Evolutionary conservation across 2,888 invertebrate genomes (phyloP), one percentile per base, ranked within the genome.

Genomic region (Meganola albula): DNA sequence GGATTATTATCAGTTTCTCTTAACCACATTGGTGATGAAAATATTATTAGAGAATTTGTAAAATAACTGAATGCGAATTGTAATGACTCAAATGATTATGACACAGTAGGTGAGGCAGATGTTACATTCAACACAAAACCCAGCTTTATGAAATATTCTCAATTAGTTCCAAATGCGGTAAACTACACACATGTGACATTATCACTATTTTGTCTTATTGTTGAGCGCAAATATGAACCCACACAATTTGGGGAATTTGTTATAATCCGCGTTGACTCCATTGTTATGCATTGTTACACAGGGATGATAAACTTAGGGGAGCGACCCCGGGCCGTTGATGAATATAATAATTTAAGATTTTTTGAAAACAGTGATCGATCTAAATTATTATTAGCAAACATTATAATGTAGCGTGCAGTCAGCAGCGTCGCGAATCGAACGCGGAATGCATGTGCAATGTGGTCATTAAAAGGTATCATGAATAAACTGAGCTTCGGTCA

Each of bases 151-250:
- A 69, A 79, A 83, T 75, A 75, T 79, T 68, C 48, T 64, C 84
- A 83, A 85, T 85, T 85, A 85, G 84, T 85, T 79, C 76, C 80
- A 72, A 84, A 79, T 67, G 77, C 74, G 72, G 71, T 74, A 74
- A 74, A 75, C 75, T 70, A 63, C 67, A 70, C 82, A 79, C 82
- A 84, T 83, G 80, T 63, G 83, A 77, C 80, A 79, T 74, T 80
- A 77, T 77, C 75, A 74, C 73, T 75, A 79, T 77, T 78, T 78
- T 75, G 78, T 78, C 76, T 78, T 76, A 83, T 84, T 84, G 82
- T 85, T 78, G 56, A 49, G 53, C 62, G 60, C 65, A 74, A 79
- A 77, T 82, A 82, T 83, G 77, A 77, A 83, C 77, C 83, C 78
- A 79, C 78, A 84, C 75, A 75, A 79, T 84, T 82, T 79, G 63